Base-by-base conservation (phyloP, 2,797 vertebrate genomes). In the Amazona ochrocephala region DNA sequence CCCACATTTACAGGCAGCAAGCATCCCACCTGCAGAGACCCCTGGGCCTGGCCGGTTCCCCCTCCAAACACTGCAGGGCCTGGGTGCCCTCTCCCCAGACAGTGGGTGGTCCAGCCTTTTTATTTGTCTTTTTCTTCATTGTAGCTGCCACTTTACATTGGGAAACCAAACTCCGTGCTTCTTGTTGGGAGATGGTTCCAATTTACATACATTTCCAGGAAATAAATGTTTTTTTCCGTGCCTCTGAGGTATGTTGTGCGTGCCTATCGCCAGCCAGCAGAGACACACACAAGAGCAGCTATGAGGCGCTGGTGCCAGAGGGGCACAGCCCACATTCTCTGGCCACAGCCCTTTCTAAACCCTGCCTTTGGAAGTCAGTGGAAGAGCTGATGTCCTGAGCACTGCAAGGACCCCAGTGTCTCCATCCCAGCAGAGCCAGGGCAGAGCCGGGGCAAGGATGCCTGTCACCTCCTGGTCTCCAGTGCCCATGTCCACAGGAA, bases 21-120 rank as follows among this genome's bases (percentile, higher is more conserved):
- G 29, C 32, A 0, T 95, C 95, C 90, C 86, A 96, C 77, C 91
- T 96, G 96, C 54, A 3, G 78, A 82, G 75, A 95, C 66, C 75
- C 61, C 80, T 67, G 78, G 66, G 67, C 62, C 78, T 8, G 5
- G 84, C 92, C 9, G 1, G 79, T 32, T 89, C 60, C 72, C 60
- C 51, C 47, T 79, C 80, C 66, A 65, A 78, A 71, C 12, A 22
- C 65, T 67, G 76, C 0, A 0, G 80, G 77, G 72, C 73, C 67
- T 7, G n/a, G 81, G 81, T 10, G 23, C 60, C 65, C 50, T 76
- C 68, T 89, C 71, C 27, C 50, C 34, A 51, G 90, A 73, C 15
- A 2, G 92, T 94, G 95, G 94, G 95, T 96, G 95, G 94, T 95
- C 95, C 67, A 53, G 75, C 41, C 29, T 66, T 78, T 89, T 93